phyloP scores from a whole-genome alignment of 2,113 vertebrate species.

The Philantomba maxwellii region DNA sequence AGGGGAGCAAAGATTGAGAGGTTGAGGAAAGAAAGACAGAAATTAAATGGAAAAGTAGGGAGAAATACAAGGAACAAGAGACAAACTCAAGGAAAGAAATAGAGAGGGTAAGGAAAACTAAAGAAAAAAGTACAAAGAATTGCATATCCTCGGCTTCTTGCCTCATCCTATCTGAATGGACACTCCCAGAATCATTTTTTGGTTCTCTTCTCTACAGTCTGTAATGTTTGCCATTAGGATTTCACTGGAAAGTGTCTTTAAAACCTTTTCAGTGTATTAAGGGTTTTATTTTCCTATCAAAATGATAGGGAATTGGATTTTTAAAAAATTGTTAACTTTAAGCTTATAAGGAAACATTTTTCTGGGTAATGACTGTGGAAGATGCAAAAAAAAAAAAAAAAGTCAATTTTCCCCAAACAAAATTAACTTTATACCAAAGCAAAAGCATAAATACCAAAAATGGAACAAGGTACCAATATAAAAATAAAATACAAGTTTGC shows the following conservation, averaged over 20 bases:
- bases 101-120: not conserved
- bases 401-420: not conserved
- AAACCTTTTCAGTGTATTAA: not conserved
- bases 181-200: not conserved
- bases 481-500: not conserved
- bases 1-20: not conserved
- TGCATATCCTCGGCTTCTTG: not conserved
- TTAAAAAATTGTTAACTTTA: not conserved
- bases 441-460: not conserved
- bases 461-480: not conserved
- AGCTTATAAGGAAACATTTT: not conserved
- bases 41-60: not conserved
- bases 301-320: not conserved
- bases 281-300: not conserved
- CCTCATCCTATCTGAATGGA: not conserved
- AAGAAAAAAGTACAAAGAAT: not conserved
- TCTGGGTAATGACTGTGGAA: not conserved
- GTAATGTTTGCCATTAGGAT: not conserved
- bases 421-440: not conserved
- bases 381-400: not conserved
- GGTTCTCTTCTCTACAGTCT: not conserved
- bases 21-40: not conserved
- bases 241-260: not conserved
- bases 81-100: not conserved
- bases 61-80: not conserved